Percentiles rank a stretch among this genome's conserved stretches.
Conservation (phyloP, 2,888 invertebrate species). For the Mesochorus sp. region DNA sequence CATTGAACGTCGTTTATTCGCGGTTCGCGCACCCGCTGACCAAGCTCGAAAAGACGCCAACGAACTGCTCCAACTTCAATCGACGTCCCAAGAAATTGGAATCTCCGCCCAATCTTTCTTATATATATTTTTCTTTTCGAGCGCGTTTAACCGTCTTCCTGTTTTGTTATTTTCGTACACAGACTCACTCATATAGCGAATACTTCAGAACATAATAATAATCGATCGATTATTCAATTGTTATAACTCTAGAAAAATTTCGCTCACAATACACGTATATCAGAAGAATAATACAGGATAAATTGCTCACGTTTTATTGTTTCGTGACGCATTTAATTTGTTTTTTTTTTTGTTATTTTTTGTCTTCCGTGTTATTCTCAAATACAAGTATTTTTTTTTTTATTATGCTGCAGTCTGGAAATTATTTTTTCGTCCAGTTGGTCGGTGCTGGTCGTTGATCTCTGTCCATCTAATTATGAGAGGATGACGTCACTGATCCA, state of each 20-base stretch:
- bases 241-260: too few relatives aligned
- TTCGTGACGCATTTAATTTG: too few relatives aligned
- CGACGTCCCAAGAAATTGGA: conserved; percentile 25
- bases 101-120: conserved; percentile 35
- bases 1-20: conserved; percentile 4
- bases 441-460: conserved; percentile 57
- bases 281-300: too few relatives aligned
- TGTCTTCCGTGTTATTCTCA: too few relatives aligned
- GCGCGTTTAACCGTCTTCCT: conserved; percentile 17
- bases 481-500: conserved; percentile 78
- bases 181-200: neutral
- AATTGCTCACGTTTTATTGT: too few relatives aligned
- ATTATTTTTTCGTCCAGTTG: too few relatives aligned
- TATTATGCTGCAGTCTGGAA: too few relatives aligned
- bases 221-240: conserved; percentile 8
- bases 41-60: conserved; percentile 20
- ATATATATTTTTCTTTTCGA: neutral
- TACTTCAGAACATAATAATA: neutral
- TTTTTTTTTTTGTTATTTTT: too few relatives aligned
- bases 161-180: neutral
- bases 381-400: too few relatives aligned
- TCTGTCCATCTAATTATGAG: conserved; percentile 68
- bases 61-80: conserved; percentile 13
- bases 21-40: conserved; percentile 39
- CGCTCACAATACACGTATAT: too few relatives aligned